A percentile compares a stretch with the other conserved stretches of the same genome.
These are phyloP conservation scores for Operophtera brumata DNA, from an alignment of 2,888 invertebrate species.

Conservation along the genomic window DNA sequence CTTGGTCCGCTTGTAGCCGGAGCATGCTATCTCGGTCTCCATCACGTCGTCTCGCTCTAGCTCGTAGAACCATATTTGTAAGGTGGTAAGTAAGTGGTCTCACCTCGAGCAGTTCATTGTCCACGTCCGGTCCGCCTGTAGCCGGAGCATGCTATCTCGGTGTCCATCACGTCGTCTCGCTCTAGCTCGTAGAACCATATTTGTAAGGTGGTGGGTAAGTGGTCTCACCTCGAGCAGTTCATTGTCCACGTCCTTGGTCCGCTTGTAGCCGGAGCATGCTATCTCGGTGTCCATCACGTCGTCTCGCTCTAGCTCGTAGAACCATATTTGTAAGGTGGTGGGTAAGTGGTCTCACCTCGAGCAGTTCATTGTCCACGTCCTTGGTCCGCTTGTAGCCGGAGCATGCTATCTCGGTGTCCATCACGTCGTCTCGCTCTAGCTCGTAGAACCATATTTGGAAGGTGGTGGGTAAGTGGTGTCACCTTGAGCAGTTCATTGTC, in stretches of 20 bases:
- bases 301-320: conserved; percentile 87
- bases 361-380: conserved; percentile 87
- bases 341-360: conserved; percentile 73
- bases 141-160: conserved; percentile 95
- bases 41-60: conserved; percentile 88
- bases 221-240: conserved; percentile 81
- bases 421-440: conserved; percentile 86
- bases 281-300: conserved; percentile 93
- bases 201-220: no score
- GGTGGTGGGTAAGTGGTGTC: no score
- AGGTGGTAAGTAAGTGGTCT: no score
- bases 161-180: conserved; percentile 90
- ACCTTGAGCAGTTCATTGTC: conserved; percentile 85
- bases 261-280: conserved; percentile 95
- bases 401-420: conserved; percentile 95
- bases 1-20: conserved; percentile 94
- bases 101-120: conserved; percentile 84
- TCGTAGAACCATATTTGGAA: conserved; percentile 89
- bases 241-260: conserved; percentile 89
- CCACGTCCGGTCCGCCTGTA: conserved; percentile 92
- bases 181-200: conserved; percentile 88
- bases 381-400: conserved; percentile 95
- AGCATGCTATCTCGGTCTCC: conserved; percentile 94
- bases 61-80: conserved; percentile 88
- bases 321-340: no score